A percentile compares a stretch with the other conserved stretches of the same genome.
These are phyloP conservation scores for Chaetodon auriga DNA, from an alignment of 2,113 vertebrate species.

Conservation along the genomic window DNA sequence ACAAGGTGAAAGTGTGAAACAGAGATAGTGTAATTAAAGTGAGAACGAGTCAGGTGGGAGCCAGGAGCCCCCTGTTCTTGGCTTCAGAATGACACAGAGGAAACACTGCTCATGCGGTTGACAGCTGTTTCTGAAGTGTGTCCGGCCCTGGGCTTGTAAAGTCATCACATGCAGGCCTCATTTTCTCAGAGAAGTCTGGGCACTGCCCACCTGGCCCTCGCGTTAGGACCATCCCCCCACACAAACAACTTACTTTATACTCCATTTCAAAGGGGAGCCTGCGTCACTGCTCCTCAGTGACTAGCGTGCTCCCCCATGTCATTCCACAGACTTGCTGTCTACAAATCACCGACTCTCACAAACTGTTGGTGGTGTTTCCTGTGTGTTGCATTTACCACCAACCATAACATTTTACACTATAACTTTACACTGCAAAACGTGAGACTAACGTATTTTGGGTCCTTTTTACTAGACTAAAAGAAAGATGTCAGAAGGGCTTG, in stretches of 20 bases:
- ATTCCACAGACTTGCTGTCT: conserved; percentile 45
- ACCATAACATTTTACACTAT: conserved; percentile 33
- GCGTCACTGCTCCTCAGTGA: conserved; percentile 64
- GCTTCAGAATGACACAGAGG: conserved; percentile 60
- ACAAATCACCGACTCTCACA: conserved; percentile 35
- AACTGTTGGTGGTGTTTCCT: conserved; percentile 36
- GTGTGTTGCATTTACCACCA: conserved; percentile 28
- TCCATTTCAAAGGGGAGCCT: conserved; percentile 70
- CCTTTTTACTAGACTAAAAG: background rate
- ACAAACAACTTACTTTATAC: conserved; percentile 73
- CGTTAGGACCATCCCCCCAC: conserved; percentile 53
- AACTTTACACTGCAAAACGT: conserved; percentile 7
- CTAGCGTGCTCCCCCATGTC: conserved; percentile 49
- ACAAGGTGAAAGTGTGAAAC: conserved; percentile 42
- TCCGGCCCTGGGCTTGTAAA: conserved; percentile 80
- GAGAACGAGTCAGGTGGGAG: conserved; percentile 36
- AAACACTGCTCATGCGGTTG: conserved; percentile 70
- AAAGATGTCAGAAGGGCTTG: background rate
- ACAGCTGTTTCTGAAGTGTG: conserved; percentile 80
- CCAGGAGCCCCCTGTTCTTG: conserved; percentile 38
- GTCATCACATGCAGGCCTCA: conserved; percentile 67
- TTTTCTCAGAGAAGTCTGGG: conserved; percentile 72
- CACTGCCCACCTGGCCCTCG: conserved; percentile 71
- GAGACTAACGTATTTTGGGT: background rate
- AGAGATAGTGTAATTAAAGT: conserved; percentile 58